These are phyloP conservation scores for Glaucidium brasilianum DNA, from an alignment of 2,113 vertebrate genomes.

Conservation along the genomic window DNA sequence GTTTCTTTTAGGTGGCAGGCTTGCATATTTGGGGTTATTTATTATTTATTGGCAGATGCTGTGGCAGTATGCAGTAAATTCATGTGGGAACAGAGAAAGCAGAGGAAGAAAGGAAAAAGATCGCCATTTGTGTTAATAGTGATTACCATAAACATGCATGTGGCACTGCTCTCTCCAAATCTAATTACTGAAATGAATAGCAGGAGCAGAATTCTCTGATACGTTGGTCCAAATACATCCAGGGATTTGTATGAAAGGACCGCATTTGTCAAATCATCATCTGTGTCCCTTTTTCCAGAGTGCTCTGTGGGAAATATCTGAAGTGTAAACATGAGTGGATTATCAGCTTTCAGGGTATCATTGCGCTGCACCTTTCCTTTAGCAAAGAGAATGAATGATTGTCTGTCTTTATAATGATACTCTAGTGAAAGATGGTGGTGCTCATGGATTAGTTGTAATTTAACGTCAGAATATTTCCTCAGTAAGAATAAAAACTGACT, in stretches of 20 bases:
- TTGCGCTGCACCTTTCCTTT: constrained; percentile 37
- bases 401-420: constrained; percentile 2
- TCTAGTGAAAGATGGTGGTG: neutral
- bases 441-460: constrained; percentile 20
- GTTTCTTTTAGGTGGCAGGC: neutral
- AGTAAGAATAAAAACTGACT: neutral
- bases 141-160: constrained; percentile 24
- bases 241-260: constrained; percentile 30
- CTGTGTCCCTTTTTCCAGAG: neutral
- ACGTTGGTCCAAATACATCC: neutral
- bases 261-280: constrained; percentile 22
- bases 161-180: constrained; percentile 5
- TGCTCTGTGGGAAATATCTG: constrained; percentile 10
- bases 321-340: constrained; percentile 57
- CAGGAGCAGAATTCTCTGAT: constrained; percentile 5
- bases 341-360: constrained; percentile 56
- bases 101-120: neutral
- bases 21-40: neutral
- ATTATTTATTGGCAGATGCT: neutral
- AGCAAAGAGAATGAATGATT: neutral
- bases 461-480: neutral
- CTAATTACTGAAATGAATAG: constrained; percentile 52
- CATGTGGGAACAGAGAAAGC: neutral
- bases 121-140: constrained; percentile 1
- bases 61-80: constrained; percentile 1